Conservation (phyloP, 2,888 invertebrate genomes). For the Piscicola geometra region DNA sequence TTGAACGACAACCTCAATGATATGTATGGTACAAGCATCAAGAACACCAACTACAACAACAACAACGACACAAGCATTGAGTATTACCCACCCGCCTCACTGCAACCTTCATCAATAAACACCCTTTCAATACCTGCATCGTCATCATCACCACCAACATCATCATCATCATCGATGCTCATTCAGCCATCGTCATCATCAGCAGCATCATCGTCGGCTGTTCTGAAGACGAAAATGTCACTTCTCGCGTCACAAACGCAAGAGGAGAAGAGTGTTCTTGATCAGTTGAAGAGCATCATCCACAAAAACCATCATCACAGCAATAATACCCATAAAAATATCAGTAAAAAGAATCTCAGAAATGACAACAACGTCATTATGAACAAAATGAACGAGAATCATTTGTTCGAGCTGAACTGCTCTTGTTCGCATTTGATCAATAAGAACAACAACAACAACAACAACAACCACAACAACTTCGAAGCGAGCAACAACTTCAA, state of each 20-base stretch:
- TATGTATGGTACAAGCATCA: background rate
- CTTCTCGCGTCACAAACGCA: too few species aligned
- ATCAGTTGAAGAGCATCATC: background rate
- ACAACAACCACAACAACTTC: background rate
- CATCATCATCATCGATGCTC: constrained; percentile 14
- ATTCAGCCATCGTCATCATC: too few species aligned
- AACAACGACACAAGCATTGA: background rate
- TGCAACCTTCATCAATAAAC: background rate
- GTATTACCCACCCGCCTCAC: background rate
- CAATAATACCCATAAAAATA: background rate
- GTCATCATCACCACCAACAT: constrained; percentile 12
- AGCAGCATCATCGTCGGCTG: too few species aligned
- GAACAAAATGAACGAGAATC: background rate
- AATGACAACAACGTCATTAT: background rate
- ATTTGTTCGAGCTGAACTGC: too few species aligned
- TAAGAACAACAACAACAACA: background rate
- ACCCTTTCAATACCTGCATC: constrained; percentile 18
- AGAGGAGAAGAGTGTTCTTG: background rate
- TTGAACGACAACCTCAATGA: background rate
- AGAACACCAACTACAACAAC: background rate
- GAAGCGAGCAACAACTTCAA: background rate
- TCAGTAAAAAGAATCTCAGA: background rate
- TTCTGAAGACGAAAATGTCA: too few species aligned
- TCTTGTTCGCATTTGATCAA: background rate
- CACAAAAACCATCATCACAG: background rate